These are phyloP conservation scores for Sylvicola cinctus DNA, from an alignment of 2,888 invertebrate species.

Conservation along the genomic window DNA sequence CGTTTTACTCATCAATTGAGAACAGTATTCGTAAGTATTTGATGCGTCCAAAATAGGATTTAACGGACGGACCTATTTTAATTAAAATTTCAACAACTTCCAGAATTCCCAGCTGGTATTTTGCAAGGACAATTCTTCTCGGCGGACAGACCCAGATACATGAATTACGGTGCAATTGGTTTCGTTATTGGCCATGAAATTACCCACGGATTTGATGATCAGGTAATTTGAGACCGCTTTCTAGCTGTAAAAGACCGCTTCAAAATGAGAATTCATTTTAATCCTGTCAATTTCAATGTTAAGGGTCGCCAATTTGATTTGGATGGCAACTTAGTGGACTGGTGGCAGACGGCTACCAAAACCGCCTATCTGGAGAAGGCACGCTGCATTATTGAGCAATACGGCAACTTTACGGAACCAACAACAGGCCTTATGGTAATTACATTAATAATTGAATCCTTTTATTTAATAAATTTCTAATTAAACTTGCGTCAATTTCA, in stretches of 20 bases:
- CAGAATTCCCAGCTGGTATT: conserved; percentile 87
- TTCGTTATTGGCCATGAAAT: conserved; percentile 86
- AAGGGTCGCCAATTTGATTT: conserved; percentile 80
- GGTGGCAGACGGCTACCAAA: conserved; percentile 79
- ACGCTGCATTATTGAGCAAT: conserved; percentile 82
- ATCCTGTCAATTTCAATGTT: not conserved
- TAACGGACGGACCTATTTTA: not conserved
- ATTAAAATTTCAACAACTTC: conserved; percentile 7
- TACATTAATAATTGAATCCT: conserved; percentile 5
- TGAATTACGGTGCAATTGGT: conserved; percentile 84
- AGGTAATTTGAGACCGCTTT: conserved; percentile 22
- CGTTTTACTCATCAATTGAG: conserved; percentile 67
- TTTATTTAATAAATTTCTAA: not conserved
- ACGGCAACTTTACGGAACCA: conserved; percentile 70
- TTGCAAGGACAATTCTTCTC: conserved; percentile 83
- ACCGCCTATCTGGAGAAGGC: conserved; percentile 64
- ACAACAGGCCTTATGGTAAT: conserved; percentile 53
- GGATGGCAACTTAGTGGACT: conserved; percentile 75
- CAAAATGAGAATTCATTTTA: not conserved
- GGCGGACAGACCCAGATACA: conserved; percentile 69
- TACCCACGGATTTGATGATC: conserved; percentile 76
- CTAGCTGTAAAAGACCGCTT: conserved; percentile 3
- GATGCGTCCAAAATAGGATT: not conserved
- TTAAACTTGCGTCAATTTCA: conserved; percentile 19
- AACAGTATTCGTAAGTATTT: conserved; percentile 64